phyloP scores from a whole-genome alignment of 2,888 invertebrate species.

The Pasiphila rectangulata region DNA sequence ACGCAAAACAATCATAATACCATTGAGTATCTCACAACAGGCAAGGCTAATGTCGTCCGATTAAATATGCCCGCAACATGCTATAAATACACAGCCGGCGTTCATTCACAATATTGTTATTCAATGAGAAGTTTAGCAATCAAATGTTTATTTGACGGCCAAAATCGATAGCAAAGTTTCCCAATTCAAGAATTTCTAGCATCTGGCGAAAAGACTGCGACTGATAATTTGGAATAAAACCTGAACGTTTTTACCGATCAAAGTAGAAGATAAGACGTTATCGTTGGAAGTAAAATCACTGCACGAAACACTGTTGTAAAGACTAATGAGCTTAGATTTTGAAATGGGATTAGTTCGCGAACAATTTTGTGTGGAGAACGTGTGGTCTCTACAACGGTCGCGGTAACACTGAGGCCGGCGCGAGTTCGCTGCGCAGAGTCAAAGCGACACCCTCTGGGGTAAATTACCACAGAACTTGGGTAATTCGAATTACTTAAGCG shows the following conservation, averaged over 20 bases:
- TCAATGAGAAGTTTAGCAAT: constrained; percentile 18
- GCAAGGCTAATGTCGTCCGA: constrained; percentile 19
- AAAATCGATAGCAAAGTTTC: constrained; percentile 33
- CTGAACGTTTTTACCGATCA: constrained; percentile 5
- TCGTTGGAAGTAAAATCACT: constrained; percentile 14
- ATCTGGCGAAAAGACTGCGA: constrained; percentile 10
- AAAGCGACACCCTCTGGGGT: constrained; percentile 43
- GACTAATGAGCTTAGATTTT: constrained; percentile 29
- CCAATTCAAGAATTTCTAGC: constrained; percentile 26
- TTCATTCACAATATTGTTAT: constrained; percentile 19
- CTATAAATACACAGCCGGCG: constrained; percentile 28
- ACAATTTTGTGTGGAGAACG: constrained; percentile 32
- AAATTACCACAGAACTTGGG: constrained; percentile 52
- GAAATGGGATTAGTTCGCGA: constrained; percentile 42
- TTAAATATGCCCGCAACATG: constrained; percentile 22
- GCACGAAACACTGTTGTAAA: constrained; percentile 36
- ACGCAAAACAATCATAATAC: constrained; percentile 20
- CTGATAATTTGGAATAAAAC: background rate
- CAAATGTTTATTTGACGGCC: constrained; percentile 18
- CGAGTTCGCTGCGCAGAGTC: constrained; percentile 46
- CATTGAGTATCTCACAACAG: constrained; percentile 23
- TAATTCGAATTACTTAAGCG: constrained; percentile 31
- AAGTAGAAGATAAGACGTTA: background rate
- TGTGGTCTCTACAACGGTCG: constrained; percentile 44
- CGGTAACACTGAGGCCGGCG: constrained; percentile 50